Base-by-base conservation (phyloP, 2,888 invertebrate genomes). In the Pristionchus fissidentatus region DNA sequence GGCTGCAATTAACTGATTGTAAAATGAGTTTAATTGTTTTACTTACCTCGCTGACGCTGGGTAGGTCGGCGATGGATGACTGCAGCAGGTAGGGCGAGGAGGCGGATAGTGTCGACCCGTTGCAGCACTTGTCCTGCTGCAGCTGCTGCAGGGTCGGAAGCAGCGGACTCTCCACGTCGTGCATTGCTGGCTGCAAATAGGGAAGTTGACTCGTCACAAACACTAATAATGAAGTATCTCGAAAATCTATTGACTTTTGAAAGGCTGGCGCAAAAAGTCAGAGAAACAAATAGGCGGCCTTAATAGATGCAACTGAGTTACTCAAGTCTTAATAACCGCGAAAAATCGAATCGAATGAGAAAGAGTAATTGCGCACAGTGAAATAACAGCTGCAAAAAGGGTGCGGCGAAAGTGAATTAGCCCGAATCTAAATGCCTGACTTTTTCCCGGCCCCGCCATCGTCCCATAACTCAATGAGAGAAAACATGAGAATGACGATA, bases 401-500 rank as follows among this genome's bases (percentile, higher is more conserved):
- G n/a, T n/a, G n/a, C n/a, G n/a, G n/a, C n/a, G n/a, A n/a, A n/a
- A n/a, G n/a, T n/a, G n/a, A n/a, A n/a, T n/a, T n/a, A n/a, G n/a
- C n/a, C n/a, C n/a, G n/a, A n/a, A n/a, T n/a, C n/a, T n/a, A n/a
- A n/a, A n/a, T 57, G n/a, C 3, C 5, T 57, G 13, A 26, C 3
- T 26, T 29, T n/a, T 60, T 7, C 60, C 10, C 1, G 19, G 29
- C 10, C 32, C 32, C 0, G 26, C 26, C 55, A 22, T 5, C n/a
- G 57, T 22, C 57, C n/a, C 70, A 70, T 38, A 70, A 70, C 70
- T 70, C 70, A 70, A 70, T 70, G 41, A 70, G 22, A 35, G 43
- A 70, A n/a, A 22, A 2, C 38, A 32, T 66, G 15, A 32, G 1
- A 52, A n/a, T n/a, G n/a, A n/a, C n/a, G n/a, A n/a, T n/a, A n/a